Base-by-base conservation (phyloP, 1,140 invertebrate genomes). In the Chironomus tepperi region DNA sequence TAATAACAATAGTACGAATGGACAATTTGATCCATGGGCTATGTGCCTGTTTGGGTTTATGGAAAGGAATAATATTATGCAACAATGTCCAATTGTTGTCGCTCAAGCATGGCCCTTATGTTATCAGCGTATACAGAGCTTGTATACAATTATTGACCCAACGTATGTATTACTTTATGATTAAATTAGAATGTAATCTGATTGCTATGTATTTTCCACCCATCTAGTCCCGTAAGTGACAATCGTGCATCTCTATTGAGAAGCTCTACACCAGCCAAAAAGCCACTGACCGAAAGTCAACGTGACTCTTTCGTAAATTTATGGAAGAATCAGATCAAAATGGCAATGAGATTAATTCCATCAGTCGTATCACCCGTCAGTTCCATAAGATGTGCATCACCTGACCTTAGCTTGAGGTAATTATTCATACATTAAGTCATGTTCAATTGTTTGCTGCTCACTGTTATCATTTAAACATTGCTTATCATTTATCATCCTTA, bases 291-390 rank as follows among this genome's bases (percentile, higher is more conserved):
- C 76, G 81, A 82, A 75, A 42, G 88, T 92, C 57, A 96, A 93
- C 81, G 94, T 78, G 96, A 98, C 81, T 88, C 94, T 65, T 96
- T 98, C 81, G 89, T 98, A 84, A 80, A 79, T 73, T 75, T 98
- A 0, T 99, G 96, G 96, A 93, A 96, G 79, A 98, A 98, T 85
- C 98, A 98, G 83, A 88, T 97, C 73, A 93, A 95, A 10, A 93
- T 97, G 84, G 95, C 95, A 2, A 98, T 97, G 84, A 87, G 95
- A 76, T 91, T 98, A 7, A 95, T 97, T 0, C 93, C 93, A 19
- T 92, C 93, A 57, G 90, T 92, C 18, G 87, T 89, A 42, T 90
- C 93, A 0, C 92, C 89, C 78, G 89, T 93, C 12, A 15, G 12
- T 0, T 87, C 95, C 2, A 87, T 95, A 19, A 87, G 95, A 42